Percentiles rank a stretch among this genome's conserved stretches.
Evolutionary conservation across 64 coral and sea anemone genomes (phyloP).

Genomic region (Acropora yongei): DNA sequence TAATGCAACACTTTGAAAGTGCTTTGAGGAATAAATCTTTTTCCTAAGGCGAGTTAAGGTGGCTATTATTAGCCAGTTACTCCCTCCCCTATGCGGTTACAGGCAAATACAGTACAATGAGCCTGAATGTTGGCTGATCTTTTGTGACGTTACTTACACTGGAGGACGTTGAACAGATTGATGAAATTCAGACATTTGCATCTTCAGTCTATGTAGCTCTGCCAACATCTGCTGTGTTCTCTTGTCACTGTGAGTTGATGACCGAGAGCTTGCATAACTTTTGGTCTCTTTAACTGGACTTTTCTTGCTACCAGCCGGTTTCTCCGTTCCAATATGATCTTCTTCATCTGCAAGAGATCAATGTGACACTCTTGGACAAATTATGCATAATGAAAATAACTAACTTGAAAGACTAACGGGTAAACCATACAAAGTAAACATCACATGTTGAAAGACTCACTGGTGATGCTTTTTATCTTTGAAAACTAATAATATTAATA

Average conservation of each 20-base stretch:
- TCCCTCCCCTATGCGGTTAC: neutral
- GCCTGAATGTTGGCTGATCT: neutral
- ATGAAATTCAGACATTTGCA: conserved; percentile 72
- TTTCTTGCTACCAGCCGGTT: neutral
- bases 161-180: conserved; percentile 64
- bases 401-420: neutral
- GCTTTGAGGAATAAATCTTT: no score
- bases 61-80: no score
- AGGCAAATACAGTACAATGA: neutral
- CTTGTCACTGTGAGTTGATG: conserved; percentile 46
- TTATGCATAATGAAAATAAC: neutral
- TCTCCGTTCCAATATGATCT: neutral
- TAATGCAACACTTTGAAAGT: no score
- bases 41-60: no score
- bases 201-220: conserved; percentile 70
- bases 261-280: neutral
- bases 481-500: no score
- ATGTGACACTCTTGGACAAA: neutral
- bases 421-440: no score
- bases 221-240: conserved; percentile 82
- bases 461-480: no score
- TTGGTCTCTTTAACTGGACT: neutral
- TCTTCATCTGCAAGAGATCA: neutral
- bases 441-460: no score
- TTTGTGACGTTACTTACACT: conserved; percentile 56